These are phyloP conservation scores for Anolis sagrei DNA, from an alignment of 2,113 vertebrate genomes.

Conservation along the genomic window DNA sequence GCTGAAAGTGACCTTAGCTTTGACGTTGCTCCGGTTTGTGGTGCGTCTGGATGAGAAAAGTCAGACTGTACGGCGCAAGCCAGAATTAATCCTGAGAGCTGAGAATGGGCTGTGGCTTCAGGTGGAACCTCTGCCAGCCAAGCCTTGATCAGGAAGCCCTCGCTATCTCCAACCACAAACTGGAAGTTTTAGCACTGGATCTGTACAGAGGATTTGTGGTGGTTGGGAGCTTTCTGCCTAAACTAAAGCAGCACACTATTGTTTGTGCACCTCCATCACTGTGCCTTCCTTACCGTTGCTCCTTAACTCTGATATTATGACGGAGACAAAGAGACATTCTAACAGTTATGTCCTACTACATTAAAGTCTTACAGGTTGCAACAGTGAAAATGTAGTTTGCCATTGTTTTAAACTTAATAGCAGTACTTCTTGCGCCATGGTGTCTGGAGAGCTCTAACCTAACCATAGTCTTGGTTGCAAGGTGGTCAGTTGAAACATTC, in stretches of 20 bases:
- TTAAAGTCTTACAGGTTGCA: not conserved
- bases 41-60: slow-evolving; percentile 71
- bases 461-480: no score
- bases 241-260: not conserved
- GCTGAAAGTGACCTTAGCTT: slow-evolving; percentile 83
- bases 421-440: not conserved
- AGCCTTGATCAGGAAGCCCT: not conserved
- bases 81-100: slow-evolving; percentile 81
- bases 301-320: not conserved
- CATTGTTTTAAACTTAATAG: not conserved
- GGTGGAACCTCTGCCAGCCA: slow-evolving; percentile 73
- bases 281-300: not conserved
- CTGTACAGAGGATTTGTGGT: no score
- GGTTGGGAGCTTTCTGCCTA: not conserved
- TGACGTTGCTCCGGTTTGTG: slow-evolving; percentile 84
- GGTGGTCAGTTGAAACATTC: no score
- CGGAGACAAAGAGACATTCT: not conserved
- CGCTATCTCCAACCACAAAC: not conserved
- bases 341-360: not conserved
- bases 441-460: no score
- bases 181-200: not conserved
- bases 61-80: slow-evolving; percentile 77
- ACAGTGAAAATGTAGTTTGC: not conserved
- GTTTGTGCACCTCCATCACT: not conserved
- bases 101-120: slow-evolving; percentile 85